A percentile compares a stretch with the other conserved stretches of the same genome.
These are phyloP conservation scores for Osmoderma eremita DNA, from an alignment of 2,888 invertebrate species.

Conservation along the genomic window DNA sequence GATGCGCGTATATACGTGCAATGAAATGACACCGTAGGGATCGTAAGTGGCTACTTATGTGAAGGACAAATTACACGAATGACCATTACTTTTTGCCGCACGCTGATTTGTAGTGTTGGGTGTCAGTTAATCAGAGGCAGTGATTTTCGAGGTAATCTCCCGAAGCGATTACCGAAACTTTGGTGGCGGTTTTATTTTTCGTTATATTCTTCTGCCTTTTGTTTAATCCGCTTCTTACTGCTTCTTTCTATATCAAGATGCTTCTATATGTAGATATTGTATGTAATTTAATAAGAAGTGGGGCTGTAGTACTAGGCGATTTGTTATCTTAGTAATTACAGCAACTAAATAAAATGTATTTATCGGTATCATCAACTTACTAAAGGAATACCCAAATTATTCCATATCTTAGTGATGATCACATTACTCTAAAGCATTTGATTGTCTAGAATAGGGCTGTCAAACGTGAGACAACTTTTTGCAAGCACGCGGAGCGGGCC, in stretches of 20 bases:
- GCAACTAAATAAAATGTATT: too few relatives aligned
- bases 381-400: too few relatives aligned
- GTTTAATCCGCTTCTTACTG: not conserved
- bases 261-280: too few relatives aligned
- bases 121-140: slow-evolving; percentile 40
- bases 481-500: too few relatives aligned
- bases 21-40: slow-evolving; percentile 42
- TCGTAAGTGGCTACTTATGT: slow-evolving; percentile 46
- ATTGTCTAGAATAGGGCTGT: too few relatives aligned
- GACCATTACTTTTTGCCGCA: slow-evolving; percentile 44
- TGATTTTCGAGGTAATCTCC: slow-evolving; percentile 37
- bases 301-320: too few relatives aligned
- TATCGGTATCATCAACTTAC: too few relatives aligned
- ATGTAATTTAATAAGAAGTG: too few relatives aligned
- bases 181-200: slow-evolving; percentile 14
- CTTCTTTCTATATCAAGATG: not conserved
- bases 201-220: slow-evolving; percentile 8
- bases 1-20: slow-evolving; percentile 16
- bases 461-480: too few relatives aligned
- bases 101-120: slow-evolving; percentile 44
- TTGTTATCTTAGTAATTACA: too few relatives aligned
- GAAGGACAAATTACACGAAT: slow-evolving; percentile 46
- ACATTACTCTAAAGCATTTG: too few relatives aligned
- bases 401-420: too few relatives aligned
- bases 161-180: slow-evolving; percentile 31